Evolutionary conservation across 2,888 invertebrate species (phyloP).

Genomic region (Patella caerulea): DNA sequence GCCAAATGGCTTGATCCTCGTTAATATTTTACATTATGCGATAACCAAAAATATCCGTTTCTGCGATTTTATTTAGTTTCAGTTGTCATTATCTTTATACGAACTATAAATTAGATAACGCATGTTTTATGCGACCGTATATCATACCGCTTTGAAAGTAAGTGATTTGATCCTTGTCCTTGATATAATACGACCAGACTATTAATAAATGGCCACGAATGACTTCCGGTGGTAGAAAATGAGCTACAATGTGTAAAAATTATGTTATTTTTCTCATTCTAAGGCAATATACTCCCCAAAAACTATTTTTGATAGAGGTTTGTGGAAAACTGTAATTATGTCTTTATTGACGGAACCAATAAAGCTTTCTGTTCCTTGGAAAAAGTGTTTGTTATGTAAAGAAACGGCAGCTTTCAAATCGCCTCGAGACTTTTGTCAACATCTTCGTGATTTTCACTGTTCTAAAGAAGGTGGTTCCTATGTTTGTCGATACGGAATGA

Average conservation of each 20-base stretch:
- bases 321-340: neutral
- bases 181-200: neutral
- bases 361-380: constrained; percentile 46
- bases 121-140: too few species aligned
- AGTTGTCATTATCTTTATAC: too few species aligned
- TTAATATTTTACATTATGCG: too few species aligned
- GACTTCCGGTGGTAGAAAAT: constrained; percentile 9
- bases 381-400: constrained; percentile 56
- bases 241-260: neutral
- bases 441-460: constrained; percentile 85
- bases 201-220: constrained; percentile 11
- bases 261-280: too few species aligned
- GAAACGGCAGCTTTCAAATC: constrained; percentile 59
- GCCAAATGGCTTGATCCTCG: too few species aligned
- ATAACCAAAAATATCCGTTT: too few species aligned
- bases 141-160: too few species aligned
- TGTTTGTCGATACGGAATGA: constrained; percentile 89
- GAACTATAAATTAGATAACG: too few species aligned
- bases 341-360: neutral
- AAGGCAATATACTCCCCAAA: too few species aligned
- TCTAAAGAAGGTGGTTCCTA: constrained; percentile 88
- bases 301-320: too few species aligned
- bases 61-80: too few species aligned
- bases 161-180: neutral
- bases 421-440: constrained; percentile 76